phyloP scores from a whole-genome alignment of 1,140 invertebrate genomes.

The Campoletis sonorensis region DNA sequence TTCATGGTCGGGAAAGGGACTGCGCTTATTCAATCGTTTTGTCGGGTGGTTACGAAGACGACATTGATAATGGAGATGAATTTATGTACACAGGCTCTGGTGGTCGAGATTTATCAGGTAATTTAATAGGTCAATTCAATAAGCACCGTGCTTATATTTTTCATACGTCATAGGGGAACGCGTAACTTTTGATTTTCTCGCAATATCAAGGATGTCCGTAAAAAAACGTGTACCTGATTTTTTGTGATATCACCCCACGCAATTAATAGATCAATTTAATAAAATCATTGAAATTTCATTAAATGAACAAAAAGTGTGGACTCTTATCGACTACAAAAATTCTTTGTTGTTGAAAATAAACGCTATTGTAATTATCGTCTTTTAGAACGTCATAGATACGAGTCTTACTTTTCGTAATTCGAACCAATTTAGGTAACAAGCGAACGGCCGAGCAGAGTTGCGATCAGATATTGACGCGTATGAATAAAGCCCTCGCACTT shows the following conservation, averaged over 20 bases:
- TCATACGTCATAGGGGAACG: too few species aligned
- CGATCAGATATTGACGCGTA: conserved; percentile 87
- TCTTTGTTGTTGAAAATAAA: too few species aligned
- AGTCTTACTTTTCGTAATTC: conserved; percentile 36
- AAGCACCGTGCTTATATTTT: too few species aligned
- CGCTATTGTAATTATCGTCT: too few species aligned
- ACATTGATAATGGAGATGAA: conserved; percentile 88
- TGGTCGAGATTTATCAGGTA: conserved; percentile 87
- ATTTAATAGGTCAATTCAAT: neutral
- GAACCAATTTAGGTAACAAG: conserved; percentile 80
- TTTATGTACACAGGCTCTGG: conserved; percentile 92
- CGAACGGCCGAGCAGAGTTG: conserved; percentile 87
- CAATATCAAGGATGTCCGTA: too few species aligned
- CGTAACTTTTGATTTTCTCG: too few species aligned
- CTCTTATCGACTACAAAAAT: too few species aligned
- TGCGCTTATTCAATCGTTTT: conserved; percentile 91
- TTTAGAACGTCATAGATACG: neutral
- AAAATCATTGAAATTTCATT: neutral
- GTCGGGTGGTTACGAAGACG: conserved; percentile 92
- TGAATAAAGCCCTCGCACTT: conserved; percentile 87
- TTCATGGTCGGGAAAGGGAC: conserved; percentile 87
- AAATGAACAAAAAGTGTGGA: too few species aligned
- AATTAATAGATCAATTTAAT: neutral
- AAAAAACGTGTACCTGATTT: too few species aligned
- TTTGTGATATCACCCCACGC: too few species aligned